Evolutionary conservation across 2,888 invertebrate genomes (phyloP).

Genomic region (Emmelina monodactyla): DNA sequence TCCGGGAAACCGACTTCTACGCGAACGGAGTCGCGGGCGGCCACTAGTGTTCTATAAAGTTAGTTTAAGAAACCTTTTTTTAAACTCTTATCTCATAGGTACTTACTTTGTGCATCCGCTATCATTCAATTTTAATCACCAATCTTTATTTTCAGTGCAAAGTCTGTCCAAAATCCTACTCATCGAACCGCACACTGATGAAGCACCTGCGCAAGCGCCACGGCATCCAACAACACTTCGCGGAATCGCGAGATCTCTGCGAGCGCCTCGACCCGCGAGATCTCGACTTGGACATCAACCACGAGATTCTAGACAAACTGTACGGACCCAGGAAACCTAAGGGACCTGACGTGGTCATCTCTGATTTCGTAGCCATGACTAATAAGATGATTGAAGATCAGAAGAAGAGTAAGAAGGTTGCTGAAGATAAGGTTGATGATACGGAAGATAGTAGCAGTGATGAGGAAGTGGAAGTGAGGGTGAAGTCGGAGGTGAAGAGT

Average conservation of each 20-base stretch:
- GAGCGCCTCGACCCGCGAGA: slow-evolving; percentile 43
- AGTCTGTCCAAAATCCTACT: slow-evolving; percentile 53
- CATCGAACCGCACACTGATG: slow-evolving; percentile 47
- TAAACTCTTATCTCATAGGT: no score
- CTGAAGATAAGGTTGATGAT: slow-evolving; percentile 16
- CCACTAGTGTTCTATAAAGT: no score
- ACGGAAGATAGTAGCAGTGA: slow-evolving; percentile 18
- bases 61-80: no score
- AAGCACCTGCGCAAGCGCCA: slow-evolving; percentile 56
- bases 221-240: slow-evolving; percentile 26
- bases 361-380: slow-evolving; percentile 29
- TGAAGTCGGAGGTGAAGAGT: slow-evolving; percentile 1
- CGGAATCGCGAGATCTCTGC: slow-evolving; percentile 34
- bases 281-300: slow-evolving; percentile 41
- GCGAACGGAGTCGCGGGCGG: no score
- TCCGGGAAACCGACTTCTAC: no score
- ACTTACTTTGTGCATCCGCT: no score
- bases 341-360: slow-evolving; percentile 24
- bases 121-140: no score
- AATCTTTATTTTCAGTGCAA: slow-evolving; percentile 50
- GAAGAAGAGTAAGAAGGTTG: slow-evolving; percentile 10
- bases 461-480: slow-evolving; percentile 10
- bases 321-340: slow-evolving; percentile 41
- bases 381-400: slow-evolving; percentile 16
- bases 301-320: slow-evolving; percentile 38